Evolutionary conservation across 2,113 vertebrate species (phyloP).

Genomic region (Verasper variegatus): DNA sequence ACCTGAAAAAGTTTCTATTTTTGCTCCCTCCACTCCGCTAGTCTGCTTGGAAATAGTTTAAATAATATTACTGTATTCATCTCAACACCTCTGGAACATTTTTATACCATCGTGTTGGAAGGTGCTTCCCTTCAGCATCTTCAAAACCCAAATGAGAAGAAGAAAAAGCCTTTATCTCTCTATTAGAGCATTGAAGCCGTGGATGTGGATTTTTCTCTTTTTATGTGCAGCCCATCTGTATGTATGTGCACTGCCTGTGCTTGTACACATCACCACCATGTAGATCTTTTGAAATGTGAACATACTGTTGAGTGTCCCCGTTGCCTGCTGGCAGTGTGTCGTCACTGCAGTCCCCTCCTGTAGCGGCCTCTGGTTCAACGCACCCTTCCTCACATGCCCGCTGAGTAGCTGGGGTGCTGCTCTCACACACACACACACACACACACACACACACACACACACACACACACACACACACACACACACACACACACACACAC

Average conservation of each 20-base stretch:
- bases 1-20: not conserved
- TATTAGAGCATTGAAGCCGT: not conserved
- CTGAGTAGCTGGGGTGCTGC: conserved; percentile 53
- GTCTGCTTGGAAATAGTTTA: not conserved
- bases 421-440: conserved; percentile 16
- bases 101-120: not conserved
- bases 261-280: not conserved
- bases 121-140: not conserved
- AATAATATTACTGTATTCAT: not conserved
- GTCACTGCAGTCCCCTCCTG: conserved; percentile 67
- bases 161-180: too few species aligned
- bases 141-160: not conserved
- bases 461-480: conserved; percentile 31
- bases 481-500: too few species aligned
- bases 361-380: conserved; percentile 72
- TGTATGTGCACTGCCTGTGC: not conserved
- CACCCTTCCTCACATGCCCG: conserved; percentile 71
- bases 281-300: conserved; percentile 24
- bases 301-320: conserved; percentile 75
- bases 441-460: too few species aligned
- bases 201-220: not conserved
- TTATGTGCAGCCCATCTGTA: not conserved
- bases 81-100: not conserved
- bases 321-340: conserved; percentile 70
- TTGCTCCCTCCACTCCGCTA: not conserved